Base-by-base conservation (phyloP, 2,888 invertebrate species). In the Agonopterix subpropinquella region DNA sequence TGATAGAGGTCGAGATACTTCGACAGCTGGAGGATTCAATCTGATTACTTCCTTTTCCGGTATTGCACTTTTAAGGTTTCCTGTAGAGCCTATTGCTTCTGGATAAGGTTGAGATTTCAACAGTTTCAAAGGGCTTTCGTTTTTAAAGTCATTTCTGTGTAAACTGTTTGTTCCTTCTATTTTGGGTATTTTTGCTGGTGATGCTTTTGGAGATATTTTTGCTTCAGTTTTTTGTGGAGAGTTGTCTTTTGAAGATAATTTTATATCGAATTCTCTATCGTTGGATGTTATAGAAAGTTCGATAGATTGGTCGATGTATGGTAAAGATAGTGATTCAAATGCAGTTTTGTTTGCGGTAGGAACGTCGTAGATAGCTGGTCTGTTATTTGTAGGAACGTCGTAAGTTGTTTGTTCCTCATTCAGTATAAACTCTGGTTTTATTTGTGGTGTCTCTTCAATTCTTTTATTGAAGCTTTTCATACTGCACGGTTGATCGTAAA, bases 1-100 rank as follows among this genome's bases (percentile, higher is more conserved):
- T 2, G 94, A 94, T 15, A 94, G 81, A 41, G 94, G 94, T 56
- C 94, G 83, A 10, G 91, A 89, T 43, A 91, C 91, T 77, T 89
- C 91, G 48, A 80, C 82, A 44, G 85, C 82, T 43, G 79, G 88
- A 54, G 85, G 91, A 71, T 86, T 90, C 56, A 90, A 82, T 75
- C 84, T 89, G 56, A 76, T 79, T 8, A 82, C 82, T 54, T 82
- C 85, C 58, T 80, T 86, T 45, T 89, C 86, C 11, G 77, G 76
- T 47, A 72, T 70, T 9, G 62, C 57, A 7, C 68, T 62, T 56
- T 89, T 89, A 42, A 90, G 66, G 63, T 83, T 87, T 0, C 81
- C 83, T 7, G 82, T 85, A n/a, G 87, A 88, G 11, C 80, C 82
- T 57, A 83, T 65, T 4, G 60, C 67, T 57, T 84, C 84, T 1